phyloP scores from a whole-genome alignment of 2,113 vertebrate genomes.

The Hydrolagus affinis region DNA sequence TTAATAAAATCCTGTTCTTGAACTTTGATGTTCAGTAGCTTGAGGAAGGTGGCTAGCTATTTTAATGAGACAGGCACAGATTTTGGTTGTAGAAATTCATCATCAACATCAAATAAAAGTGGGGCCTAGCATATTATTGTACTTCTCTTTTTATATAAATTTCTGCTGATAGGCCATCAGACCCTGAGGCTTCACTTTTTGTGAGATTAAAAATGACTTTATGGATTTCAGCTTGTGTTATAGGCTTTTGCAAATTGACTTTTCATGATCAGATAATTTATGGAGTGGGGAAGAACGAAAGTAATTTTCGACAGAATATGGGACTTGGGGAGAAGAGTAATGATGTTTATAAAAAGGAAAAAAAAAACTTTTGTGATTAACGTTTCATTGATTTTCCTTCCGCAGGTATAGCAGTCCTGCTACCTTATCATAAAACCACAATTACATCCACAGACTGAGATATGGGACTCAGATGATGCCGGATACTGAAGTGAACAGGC shows the following conservation, averaged over 20 bases:
- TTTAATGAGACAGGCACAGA: not conserved
- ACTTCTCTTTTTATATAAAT: not conserved
- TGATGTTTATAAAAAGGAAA: not conserved
- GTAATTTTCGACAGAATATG: not conserved
- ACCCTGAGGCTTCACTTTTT: not conserved
- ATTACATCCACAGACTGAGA: not conserved
- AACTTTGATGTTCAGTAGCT: not conserved
- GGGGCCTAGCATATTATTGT: not conserved
- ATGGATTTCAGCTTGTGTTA: not conserved
- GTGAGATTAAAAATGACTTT: not conserved
- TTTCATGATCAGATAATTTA: conserved; percentile 5
- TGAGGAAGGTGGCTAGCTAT: not conserved
- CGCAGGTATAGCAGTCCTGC: not conserved
- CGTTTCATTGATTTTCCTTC: conserved; percentile 2
- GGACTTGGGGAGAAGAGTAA: not conserved
- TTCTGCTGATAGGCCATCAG: not conserved
- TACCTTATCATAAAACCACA: not conserved
- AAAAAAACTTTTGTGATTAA: not conserved
- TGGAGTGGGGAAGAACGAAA: conserved; percentile 4
- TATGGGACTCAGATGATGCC: not conserved
- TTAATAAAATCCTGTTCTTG: not conserved
- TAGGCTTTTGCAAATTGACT: not conserved
- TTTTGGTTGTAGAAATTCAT: not conserved
- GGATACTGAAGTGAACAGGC: not conserved
- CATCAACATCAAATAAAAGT: not conserved